Base-by-base conservation (phyloP, 1,140 invertebrate genomes). In the Dendroctonus ponderosae region DNA sequence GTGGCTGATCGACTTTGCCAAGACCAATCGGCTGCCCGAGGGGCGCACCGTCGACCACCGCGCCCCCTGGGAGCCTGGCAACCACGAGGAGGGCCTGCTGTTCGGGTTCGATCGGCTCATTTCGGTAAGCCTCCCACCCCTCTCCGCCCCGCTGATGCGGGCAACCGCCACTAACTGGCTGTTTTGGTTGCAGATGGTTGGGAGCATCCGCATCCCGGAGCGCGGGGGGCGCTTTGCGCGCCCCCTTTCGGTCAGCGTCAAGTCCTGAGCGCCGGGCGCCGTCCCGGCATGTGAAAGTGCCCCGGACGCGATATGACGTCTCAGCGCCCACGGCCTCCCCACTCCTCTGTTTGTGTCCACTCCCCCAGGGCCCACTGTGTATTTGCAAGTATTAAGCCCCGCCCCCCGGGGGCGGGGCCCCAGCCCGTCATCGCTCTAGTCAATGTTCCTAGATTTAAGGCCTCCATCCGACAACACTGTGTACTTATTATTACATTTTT, bases 1-100 rank as follows among this genome's bases (percentile, higher is more conserved):
- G 4, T 98, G 95, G 95, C 83, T 98, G 66, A 98, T 98, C 62
- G 96, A 98, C 77, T 98, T 98, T 81, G 95, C 93, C 11, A 98
- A 98, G 76, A 96, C 93, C 0, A 82, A 88, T 11, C 82, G 84
- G 51, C 80, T 97, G 39, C 91, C 93, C 0, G 82, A 87, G 39
- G 87, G 86, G 9, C 71, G 87, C 9, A 82, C 76, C 54, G 83
- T 97, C 4, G 87, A 87, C 57, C 96, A 98, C 77, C 83, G 91
- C 51, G 80, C 79, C 9, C 79, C 83, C 38, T 98, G 96, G 96
- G 76, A 84, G 44, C 87, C 92, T 70, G 95, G 95, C 9, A 98
- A 97, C 76, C 91, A 95, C 72, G 96, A 98, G 80, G 96, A 98
- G 79, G 96, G 96, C 6, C 93, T 97, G 72, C 83, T 98, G 0